Percentiles rank a stretch among this genome's conserved stretches.
phyloP scores from a whole-genome alignment of 2,888 invertebrate genomes.

The Harpalus rubripes region DNA sequence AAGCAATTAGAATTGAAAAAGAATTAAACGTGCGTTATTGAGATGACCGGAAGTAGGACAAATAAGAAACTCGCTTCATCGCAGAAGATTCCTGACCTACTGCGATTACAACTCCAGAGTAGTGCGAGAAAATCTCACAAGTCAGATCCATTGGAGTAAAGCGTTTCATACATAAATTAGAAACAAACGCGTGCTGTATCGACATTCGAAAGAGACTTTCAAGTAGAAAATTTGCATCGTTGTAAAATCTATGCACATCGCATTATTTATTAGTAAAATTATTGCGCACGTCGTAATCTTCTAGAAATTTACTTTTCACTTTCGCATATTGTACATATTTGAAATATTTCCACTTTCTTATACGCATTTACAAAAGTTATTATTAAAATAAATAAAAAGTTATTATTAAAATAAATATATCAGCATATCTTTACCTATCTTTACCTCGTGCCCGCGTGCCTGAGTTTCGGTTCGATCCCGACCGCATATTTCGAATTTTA shows the following conservation, averaged over 20 bases:
- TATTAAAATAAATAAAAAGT: too few relatives aligned
- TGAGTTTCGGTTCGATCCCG: too few relatives aligned
- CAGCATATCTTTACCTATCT: too few relatives aligned
- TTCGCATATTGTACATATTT: slow-evolving; percentile 14
- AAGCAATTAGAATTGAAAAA: slow-evolving; percentile 17
- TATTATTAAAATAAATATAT: too few relatives aligned
- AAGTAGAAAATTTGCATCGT: slow-evolving; percentile 32
- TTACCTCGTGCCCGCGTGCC: too few relatives aligned
- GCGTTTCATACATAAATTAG: slow-evolving; percentile 46
- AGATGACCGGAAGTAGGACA: slow-evolving; percentile 62
- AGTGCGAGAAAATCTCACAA: slow-evolving; percentile 33
- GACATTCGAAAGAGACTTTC: slow-evolving; percentile 23
- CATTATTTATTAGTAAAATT: slow-evolving; percentile 47
- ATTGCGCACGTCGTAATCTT: slow-evolving; percentile 9
- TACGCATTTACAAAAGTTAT: neutral
- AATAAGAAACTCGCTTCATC: slow-evolving; percentile 51
- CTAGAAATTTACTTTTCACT: slow-evolving; percentile 40
- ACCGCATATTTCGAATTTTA: too few relatives aligned
- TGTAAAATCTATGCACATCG: slow-evolving; percentile 20
- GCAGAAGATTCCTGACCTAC: slow-evolving; percentile 56
- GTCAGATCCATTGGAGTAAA: neutral
- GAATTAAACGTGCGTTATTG: slow-evolving; percentile 55
- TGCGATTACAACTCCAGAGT: slow-evolving; percentile 19
- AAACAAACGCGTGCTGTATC: slow-evolving; percentile 34
- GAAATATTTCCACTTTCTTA: slow-evolving; percentile 5